A percentile compares a stretch with the other conserved stretches of the same genome.
Evolutionary conservation across 2,113 vertebrate genomes (phyloP).

Genomic region (Cichladusa arquata): DNA sequence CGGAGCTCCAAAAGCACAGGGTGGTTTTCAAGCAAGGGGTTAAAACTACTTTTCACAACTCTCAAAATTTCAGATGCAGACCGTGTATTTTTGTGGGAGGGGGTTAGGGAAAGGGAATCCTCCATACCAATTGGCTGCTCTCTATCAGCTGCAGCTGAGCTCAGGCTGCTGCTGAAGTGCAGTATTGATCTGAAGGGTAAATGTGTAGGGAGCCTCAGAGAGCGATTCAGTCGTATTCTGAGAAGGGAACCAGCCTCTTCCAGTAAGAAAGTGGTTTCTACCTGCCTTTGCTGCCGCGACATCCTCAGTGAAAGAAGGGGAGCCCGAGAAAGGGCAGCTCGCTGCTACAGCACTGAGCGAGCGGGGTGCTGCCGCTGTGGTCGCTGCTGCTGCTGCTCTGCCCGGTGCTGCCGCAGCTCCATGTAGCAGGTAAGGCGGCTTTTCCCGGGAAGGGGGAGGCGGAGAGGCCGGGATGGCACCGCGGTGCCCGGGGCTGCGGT

Average conservation of each 20-base stretch:
- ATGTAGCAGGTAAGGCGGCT: conserved; percentile 62
- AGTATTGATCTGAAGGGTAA: conserved; percentile 71
- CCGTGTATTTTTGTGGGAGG: conserved; percentile 71
- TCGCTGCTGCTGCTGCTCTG: background rate
- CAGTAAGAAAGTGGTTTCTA: conserved; percentile 63
- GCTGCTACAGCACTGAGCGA: background rate
- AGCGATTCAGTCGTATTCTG: conserved; percentile 50
- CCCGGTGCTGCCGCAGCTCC: conserved; percentile 7
- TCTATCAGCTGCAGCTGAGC: conserved; percentile 68
- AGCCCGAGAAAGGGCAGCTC: background rate
- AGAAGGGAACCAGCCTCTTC: conserved; percentile 58
- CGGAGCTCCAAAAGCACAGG: background rate
- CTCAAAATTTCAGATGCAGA: conserved; percentile 46
- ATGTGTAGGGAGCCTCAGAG: conserved; percentile 49
- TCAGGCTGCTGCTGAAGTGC: conserved; percentile 62
- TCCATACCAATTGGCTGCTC: conserved; percentile 73
- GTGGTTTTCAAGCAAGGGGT: conserved; percentile 24
- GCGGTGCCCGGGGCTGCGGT: background rate
- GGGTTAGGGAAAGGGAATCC: conserved; percentile 65
- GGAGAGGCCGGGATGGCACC: background rate
- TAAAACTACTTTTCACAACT: conserved; percentile 72
- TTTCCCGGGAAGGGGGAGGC: background rate
- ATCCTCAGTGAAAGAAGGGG: conserved; percentile 15
- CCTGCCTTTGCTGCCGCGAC: background rate
- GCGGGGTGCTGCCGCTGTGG: background rate